These are phyloP conservation scores for Drosophila paucipuncta DNA, from an alignment of 2,888 invertebrate species.

Conservation along the genomic window DNA sequence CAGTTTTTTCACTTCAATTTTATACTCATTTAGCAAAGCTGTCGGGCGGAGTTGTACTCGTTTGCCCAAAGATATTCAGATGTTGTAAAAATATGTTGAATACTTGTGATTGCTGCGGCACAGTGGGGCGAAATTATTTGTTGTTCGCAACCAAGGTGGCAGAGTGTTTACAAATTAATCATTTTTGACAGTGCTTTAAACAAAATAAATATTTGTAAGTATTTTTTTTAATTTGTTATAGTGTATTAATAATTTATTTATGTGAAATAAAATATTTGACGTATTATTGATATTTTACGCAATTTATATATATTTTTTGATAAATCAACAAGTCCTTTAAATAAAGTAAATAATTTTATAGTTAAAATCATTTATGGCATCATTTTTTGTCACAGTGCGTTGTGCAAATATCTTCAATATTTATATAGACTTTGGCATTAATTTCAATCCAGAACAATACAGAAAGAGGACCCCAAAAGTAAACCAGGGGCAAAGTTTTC, in stretches of 20 bases:
- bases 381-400: conserved; percentile 44
- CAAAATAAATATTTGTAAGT: too few species aligned
- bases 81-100: conserved; percentile 66
- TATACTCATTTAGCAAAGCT: conserved; percentile 69
- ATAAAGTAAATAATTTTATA: not conserved
- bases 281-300: not conserved
- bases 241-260: not conserved
- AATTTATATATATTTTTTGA: not conserved
- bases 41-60: conserved; percentile 49
- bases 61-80: conserved; percentile 71
- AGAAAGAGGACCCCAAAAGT: conserved; percentile 30
- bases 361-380: not conserved
- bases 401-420: conserved; percentile 57
- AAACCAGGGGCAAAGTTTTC: conserved; percentile 64
- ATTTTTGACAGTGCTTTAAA: not conserved
- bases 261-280: not conserved
- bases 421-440: conserved; percentile 56
- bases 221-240: not conserved
- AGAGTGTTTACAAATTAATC: not conserved
- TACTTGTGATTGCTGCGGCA: conserved; percentile 37
- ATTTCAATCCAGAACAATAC: conserved; percentile 69
- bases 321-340: not conserved
- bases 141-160: not conserved
- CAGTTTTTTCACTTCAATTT: conserved; percentile 64
- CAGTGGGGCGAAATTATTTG: conserved; percentile 41